Conservation (phyloP, 2,888 invertebrate genomes). For the Thecocarcelia acutangulata region DNA sequence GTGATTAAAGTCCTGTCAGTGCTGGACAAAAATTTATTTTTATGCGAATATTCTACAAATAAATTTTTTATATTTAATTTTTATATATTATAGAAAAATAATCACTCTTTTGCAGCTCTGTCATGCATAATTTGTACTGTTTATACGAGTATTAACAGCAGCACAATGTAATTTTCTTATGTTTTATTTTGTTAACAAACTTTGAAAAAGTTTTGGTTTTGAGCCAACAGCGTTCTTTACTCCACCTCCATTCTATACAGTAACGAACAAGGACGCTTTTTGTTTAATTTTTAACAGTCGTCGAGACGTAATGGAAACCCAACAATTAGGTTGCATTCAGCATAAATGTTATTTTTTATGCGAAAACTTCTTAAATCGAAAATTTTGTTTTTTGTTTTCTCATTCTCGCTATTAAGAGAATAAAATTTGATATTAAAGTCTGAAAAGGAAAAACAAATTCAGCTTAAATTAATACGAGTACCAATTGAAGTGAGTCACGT, state of each 20-base stretch:
- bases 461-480: no score
- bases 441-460: no score
- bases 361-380: constrained; percentile 2
- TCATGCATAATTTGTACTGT: constrained; percentile 14
- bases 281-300: constrained; percentile 66
- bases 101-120: constrained; percentile 32
- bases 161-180: constrained; percentile 24
- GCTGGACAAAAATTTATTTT: no score
- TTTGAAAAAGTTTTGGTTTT: constrained; percentile 65
- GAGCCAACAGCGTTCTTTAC: constrained; percentile 48
- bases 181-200: constrained; percentile 62
- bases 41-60: no score
- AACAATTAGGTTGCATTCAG: constrained; percentile 67
- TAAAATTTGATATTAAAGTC: neutral
- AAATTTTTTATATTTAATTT: no score
- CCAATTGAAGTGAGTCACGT: no score
- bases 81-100: no score
- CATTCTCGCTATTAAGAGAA: neutral
- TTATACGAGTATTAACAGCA: constrained; percentile 19
- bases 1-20: no score
- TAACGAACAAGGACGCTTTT: constrained; percentile 35
- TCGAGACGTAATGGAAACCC: constrained; percentile 69
- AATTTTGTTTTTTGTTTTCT: neutral
- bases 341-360: constrained; percentile 43
- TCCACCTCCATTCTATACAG: neutral